Conservation (phyloP, 2,888 invertebrate genomes). For the Euplexia lucipara region DNA sequence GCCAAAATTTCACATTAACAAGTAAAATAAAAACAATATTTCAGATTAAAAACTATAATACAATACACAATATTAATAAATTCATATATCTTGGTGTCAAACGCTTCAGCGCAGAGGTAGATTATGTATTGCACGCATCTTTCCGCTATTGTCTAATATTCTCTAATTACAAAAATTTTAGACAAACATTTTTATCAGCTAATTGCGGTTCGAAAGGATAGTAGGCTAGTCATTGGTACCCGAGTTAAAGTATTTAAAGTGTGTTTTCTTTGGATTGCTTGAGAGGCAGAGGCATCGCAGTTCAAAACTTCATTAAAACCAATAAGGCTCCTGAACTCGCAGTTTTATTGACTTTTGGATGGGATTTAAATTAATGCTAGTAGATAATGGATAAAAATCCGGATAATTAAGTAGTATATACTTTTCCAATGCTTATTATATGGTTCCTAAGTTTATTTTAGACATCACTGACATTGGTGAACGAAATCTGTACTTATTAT, state of each 20-base stretch:
- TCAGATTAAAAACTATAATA: slow-evolving; percentile 47
- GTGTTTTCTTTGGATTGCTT: neutral
- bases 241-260: slow-evolving; percentile 23
- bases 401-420: too few relatives aligned
- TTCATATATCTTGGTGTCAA: slow-evolving; percentile 68
- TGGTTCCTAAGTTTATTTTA: too few relatives aligned
- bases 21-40: slow-evolving; percentile 33
- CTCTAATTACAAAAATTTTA: slow-evolving; percentile 45
- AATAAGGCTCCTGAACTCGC: too few relatives aligned
- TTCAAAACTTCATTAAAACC: too few relatives aligned
- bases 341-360: too few relatives aligned
- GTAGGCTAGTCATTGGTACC: slow-evolving; percentile 12
- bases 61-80: slow-evolving; percentile 58
- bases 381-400: too few relatives aligned
- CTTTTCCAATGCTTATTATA: too few relatives aligned
- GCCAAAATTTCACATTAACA: slow-evolving; percentile 2
- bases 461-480: too few relatives aligned
- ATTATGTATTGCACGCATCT: slow-evolving; percentile 55
- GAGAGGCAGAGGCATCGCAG: neutral
- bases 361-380: too few relatives aligned
- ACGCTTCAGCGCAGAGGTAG: slow-evolving; percentile 69
- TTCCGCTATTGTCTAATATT: slow-evolving; percentile 49
- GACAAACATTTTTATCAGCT: slow-evolving; percentile 22
- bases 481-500: too few relatives aligned
- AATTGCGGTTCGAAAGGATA: slow-evolving; percentile 30